These are phyloP conservation scores for Xiphophorus birchmanni DNA, from an alignment of 2,797 vertebrate species.

Conservation along the genomic window DNA sequence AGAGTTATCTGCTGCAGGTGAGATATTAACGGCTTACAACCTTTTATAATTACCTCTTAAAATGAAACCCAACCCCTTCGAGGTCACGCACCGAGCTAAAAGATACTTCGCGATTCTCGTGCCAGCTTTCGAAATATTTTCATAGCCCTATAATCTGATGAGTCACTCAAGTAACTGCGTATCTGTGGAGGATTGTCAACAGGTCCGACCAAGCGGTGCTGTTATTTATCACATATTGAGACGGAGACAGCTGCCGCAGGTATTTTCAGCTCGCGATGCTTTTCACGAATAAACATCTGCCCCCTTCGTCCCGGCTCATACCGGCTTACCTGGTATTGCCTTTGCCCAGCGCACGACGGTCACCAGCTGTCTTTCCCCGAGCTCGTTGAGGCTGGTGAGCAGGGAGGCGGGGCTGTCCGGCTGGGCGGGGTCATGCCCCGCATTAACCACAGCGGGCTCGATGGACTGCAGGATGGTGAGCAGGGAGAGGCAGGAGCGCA, in stretches of 20 bases:
- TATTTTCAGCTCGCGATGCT: neutral
- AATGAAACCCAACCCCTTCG: neutral
- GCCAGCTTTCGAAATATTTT: neutral
- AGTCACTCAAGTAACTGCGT: neutral
- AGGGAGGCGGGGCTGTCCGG: constrained; percentile 88
- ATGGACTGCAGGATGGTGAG: constrained; percentile 90
- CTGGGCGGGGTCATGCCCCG: constrained; percentile 87
- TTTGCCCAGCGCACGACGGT: constrained; percentile 96
- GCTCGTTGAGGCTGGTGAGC: constrained; percentile 92
- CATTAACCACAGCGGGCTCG: constrained; percentile 85
- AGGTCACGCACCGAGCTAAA: neutral
- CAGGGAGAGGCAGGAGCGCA: constrained; percentile 84
- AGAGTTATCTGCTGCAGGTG: neutral
- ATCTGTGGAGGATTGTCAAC: neutral
- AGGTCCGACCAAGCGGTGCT: constrained; percentile 8
- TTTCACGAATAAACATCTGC: neutral
- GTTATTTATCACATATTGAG: neutral
- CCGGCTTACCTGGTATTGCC: constrained; percentile 87
- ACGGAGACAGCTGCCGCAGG: neutral
- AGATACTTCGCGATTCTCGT: neutral
- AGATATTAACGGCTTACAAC: neutral
- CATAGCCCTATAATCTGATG: neutral
- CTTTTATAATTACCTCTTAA: neutral
- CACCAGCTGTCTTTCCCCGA: constrained; percentile 92
- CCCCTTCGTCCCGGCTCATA: neutral